Percentiles rank a stretch among this genome's conserved stretches.
Conservation (phyloP, 2,888 invertebrate genomes). For the Dione juno region DNA sequence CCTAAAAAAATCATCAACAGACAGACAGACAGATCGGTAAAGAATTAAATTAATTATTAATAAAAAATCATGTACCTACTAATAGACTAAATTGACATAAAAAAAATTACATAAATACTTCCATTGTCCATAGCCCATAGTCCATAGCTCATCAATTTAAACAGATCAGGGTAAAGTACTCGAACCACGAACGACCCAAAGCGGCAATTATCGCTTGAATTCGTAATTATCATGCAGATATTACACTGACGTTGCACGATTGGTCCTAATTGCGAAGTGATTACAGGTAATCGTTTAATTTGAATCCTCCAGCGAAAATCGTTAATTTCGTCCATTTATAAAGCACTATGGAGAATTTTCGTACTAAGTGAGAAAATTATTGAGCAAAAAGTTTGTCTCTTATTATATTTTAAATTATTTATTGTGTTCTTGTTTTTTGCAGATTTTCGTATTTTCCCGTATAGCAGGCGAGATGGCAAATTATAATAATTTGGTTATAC, state of each 20-base stretch:
- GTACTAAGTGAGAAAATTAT: neutral
- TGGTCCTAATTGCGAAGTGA: constrained; percentile 69
- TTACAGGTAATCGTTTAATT: constrained; percentile 65
- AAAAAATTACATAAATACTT: too few relatives aligned
- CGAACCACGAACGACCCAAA: constrained; percentile 61
- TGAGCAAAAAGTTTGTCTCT: neutral
- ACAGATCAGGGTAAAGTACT: constrained; percentile 41
- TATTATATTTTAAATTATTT: neutral
- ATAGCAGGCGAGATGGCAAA: too few relatives aligned
- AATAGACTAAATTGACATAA: too few relatives aligned
- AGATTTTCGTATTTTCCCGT: too few relatives aligned
- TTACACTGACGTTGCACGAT: constrained; percentile 59
- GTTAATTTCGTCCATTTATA: constrained; percentile 47
- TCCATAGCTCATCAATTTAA: constrained; percentile 37
- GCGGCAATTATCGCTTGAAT: constrained; percentile 69
- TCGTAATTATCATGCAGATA: constrained; percentile 71
- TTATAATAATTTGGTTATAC: too few relatives aligned
- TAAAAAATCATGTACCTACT: too few relatives aligned
- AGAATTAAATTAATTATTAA: too few relatives aligned
- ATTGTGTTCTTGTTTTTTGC: too few relatives aligned
- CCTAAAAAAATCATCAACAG: too few relatives aligned
- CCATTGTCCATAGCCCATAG: too few relatives aligned
- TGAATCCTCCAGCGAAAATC: constrained; percentile 58
- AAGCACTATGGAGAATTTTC: neutral
- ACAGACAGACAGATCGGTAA: too few relatives aligned